A percentile compares a stretch with the other conserved stretches of the same genome.
phyloP scores from a whole-genome alignment of 1,140 invertebrate genomes.

The Pogonomyrmex barbatus region DNA sequence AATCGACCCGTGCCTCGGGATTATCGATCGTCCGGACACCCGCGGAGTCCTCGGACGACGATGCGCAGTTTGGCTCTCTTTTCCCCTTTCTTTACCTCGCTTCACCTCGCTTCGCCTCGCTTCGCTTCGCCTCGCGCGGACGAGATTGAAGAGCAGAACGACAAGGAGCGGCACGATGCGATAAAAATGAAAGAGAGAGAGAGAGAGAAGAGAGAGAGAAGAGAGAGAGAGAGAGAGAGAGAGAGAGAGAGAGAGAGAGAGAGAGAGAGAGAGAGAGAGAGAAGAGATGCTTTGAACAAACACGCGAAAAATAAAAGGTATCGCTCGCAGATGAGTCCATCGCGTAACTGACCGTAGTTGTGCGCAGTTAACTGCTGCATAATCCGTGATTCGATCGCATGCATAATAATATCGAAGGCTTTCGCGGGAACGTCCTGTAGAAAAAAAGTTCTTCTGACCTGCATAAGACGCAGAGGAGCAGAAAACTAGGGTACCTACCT shows the following conservation, averaged over 20 bases:
- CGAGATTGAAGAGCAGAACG: not conserved
- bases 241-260: not conserved
- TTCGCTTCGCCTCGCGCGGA: not conserved
- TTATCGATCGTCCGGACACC: not conserved
- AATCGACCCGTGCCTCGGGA: not conserved
- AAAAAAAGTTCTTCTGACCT: not conserved
- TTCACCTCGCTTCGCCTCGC: not conserved
- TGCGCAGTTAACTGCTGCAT: not conserved
- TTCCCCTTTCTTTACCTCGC: not conserved
- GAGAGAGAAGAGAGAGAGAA: not conserved
- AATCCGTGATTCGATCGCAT: conserved; percentile 32
- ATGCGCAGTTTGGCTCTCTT: not conserved
- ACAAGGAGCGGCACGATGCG: not conserved
- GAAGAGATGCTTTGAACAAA: no score
- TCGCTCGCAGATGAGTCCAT: not conserved
- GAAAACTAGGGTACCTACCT: not conserved
- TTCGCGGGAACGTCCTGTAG: not conserved
- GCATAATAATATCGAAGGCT: conserved; percentile 9
- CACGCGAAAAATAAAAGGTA: not conserved
- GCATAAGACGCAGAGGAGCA: not conserved
- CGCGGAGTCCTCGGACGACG: not conserved
- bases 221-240: not conserved
- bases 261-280: no score
- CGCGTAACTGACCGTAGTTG: not conserved
- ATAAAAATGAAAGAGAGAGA: not conserved